Evolutionary conservation across 2,888 invertebrate genomes (phyloP), one percentile per base, ranked within the genome.

Genomic region (Lepidonotus clava): DNA sequence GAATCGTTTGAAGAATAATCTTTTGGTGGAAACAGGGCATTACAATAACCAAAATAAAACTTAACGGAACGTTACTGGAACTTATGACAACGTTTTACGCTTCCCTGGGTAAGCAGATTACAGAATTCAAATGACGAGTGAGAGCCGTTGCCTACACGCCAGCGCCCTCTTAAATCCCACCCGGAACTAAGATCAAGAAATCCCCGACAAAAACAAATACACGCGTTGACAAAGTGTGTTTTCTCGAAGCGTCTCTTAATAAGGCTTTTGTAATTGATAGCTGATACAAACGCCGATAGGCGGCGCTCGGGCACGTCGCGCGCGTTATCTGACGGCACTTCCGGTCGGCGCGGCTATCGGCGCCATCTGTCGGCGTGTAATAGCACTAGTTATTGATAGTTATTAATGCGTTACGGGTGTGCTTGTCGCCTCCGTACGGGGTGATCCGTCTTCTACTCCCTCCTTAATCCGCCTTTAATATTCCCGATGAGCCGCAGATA

Each of bases 371-470:
- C 38, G 71, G 34, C 36, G 36, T 71, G 71, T 71, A 71, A 71
- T 71, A 71, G 71, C 71, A 71, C 71, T 71, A 71, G 71, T 71
- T 71, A 71, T 71, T 71, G 71, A 71, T 71, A 71, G 71, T 71
- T 71, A 71, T 71, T 71, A 71, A 71, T 71, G 71, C 71, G 61
- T 71, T 71, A 71, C 36, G 71, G 36, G 36, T 36, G 71, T 71
- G 36, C 11, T 21, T 2, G 21, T 18, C n/a, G 38, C 34, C n/a
- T 71, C 71, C 71, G 34, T 14, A 21, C 11, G 71, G 71, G 38
- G 14, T n/a, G 14, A 71, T 71, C 71, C 34, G 66, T 66, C 66
- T 36, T 34, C 71, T n/a, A 24, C 24, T 32, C 61, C 28, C n/a
- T 38, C 38, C 38, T 71, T 34, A 71, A 71, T 71, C 71, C 71